Evolutionary conservation across 2,797 vertebrate species (phyloP), one percentile per base, ranked within the genome.

Genomic region (Hybognathus amarus): DNA sequence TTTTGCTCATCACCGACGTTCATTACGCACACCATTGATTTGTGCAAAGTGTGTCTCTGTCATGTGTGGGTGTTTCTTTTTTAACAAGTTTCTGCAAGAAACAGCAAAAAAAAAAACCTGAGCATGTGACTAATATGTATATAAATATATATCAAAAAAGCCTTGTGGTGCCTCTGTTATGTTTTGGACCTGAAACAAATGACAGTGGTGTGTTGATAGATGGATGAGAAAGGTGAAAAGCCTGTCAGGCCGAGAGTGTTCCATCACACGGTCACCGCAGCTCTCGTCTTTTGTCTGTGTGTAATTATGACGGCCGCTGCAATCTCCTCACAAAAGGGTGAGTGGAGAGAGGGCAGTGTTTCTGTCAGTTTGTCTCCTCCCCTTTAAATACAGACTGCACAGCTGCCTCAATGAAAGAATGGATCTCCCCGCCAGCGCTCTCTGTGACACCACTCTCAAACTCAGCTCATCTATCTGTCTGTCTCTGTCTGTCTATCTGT

Each of bases 311-410:
- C 54, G 83, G 81, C 47, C 42, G 45, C 82, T 77, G 83, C 77
- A 82, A 78, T 83, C 85, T 85, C 76, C 56, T 79, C 84, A 88
- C 88, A 87, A 86, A 86, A 86, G 86, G 54, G 71, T 82, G 83
- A 84, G 83, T 40, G 66, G 86, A 54, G 82, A 87, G 87, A 77
- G 83, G 82, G 80, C 85, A 75, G 85, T 81, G 83, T 88, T 86
- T 76, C 85, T 87, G 89, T 83, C 87, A 88, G 85, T 50, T 50
- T 24, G 38, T 88, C 87, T 87, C 87, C 84, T 79, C 88, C 87
- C 85, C 85, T 88, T 89, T 89, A 88, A 89, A 88, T 83, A 90
- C 80, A 88, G 70, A 83, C 78, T 86, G 78, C 79, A 85, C 87
- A 84, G 83, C 86, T 88, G 87, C 75, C 74, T 77, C 30, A 52